A percentile compares a stretch with the other conserved stretches of the same genome.
Evolutionary conservation across 2,113 vertebrate genomes (phyloP).

Genomic region (Miniopterus natalensis): DNA sequence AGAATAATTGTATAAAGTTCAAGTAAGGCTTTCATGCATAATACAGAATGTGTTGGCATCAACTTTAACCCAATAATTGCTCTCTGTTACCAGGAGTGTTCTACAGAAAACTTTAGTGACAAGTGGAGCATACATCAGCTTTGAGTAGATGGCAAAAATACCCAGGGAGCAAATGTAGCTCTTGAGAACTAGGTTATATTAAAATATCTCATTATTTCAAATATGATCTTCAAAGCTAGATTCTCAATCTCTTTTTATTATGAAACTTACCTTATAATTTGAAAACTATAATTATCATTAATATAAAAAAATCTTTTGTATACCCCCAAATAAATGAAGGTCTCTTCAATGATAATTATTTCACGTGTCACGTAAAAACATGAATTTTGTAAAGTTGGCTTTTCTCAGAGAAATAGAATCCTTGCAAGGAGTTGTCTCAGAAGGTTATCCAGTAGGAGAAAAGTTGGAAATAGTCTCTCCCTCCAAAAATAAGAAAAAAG

Average conservation of each 20-base stretch:
- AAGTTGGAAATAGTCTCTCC: neutral
- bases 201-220: slow-evolving; percentile 4
- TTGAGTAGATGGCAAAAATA: neutral
- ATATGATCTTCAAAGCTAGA: neutral
- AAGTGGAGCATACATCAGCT: neutral
- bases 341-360: slow-evolving; percentile 12
- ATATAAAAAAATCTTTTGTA: neutral
- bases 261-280: neutral
- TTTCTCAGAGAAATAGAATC: neutral
- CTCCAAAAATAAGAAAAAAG: neutral
- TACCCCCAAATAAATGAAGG: neutral
- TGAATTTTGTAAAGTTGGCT: neutral
- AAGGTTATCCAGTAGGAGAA: neutral
- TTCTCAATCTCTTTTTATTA: slow-evolving; percentile 3
- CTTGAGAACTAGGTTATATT: slow-evolving; percentile 29
- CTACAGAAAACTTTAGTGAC: neutral
- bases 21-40: slow-evolving; percentile 51
- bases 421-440: neutral
- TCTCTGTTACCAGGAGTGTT: slow-evolving; percentile 12
- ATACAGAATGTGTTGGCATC: neutral
- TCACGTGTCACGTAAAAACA: neutral
- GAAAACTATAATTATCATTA: neutral
- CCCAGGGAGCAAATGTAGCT: neutral
- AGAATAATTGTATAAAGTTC: slow-evolving; percentile 41
- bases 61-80: slow-evolving; percentile 44